A percentile compares a stretch with the other conserved stretches of the same genome.
Evolutionary conservation across 2,888 invertebrate genomes (phyloP).

Genomic region (Trichacis sp.): DNA sequence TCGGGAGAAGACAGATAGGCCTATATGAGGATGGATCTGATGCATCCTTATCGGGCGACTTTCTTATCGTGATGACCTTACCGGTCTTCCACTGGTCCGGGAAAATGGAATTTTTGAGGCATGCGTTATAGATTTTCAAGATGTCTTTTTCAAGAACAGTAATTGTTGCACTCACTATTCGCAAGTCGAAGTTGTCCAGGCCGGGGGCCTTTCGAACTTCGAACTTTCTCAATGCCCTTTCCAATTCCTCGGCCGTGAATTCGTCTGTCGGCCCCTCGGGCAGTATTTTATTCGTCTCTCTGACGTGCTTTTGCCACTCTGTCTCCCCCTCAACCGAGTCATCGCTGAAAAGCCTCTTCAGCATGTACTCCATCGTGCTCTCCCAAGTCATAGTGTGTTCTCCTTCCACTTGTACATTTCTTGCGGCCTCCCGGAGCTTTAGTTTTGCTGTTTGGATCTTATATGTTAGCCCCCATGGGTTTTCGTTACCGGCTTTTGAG

Average conservation of each 20-base stretch:
- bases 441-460: not conserved
- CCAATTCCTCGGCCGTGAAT: not conserved
- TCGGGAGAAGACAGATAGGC: too few species aligned
- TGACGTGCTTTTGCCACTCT: not conserved
- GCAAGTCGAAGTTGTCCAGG: not conserved
- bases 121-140: not conserved
- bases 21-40: not conserved
- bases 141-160: not conserved
- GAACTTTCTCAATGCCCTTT: not conserved
- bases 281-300: not conserved
- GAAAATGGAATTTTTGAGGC: not conserved
- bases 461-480: not conserved
- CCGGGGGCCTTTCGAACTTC: conserved; percentile 1
- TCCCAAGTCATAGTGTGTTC: not conserved
- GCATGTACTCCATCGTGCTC: not conserved
- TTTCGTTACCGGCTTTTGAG: not conserved
- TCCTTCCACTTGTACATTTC: not conserved
- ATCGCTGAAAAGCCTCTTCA: not conserved
- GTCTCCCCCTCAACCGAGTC: not conserved
- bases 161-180: not conserved
- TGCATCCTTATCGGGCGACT: not conserved
- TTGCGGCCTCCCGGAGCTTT: not conserved
- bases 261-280: not conserved
- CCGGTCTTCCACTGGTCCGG: conserved; percentile 4
- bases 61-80: not conserved